Percentiles rank a stretch among this genome's conserved stretches.
These are phyloP conservation scores for Drosophila leonis DNA, from an alignment of 2,888 invertebrate species.

Conservation along the genomic window DNA sequence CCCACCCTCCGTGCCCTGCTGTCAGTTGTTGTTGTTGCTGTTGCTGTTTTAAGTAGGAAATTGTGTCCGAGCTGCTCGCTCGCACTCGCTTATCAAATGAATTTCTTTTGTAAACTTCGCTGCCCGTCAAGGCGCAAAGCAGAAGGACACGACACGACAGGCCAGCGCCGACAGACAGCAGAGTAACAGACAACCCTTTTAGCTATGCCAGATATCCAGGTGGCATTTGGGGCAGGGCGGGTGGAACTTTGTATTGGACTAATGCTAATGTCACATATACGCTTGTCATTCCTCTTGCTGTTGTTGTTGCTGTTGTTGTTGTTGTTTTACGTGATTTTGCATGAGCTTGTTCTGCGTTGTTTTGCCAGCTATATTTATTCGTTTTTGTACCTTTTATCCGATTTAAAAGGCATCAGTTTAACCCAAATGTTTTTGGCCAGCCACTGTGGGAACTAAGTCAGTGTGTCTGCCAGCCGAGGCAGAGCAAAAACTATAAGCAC, in stretches of 20 bases:
- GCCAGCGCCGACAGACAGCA: constrained; percentile 15
- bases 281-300: constrained; percentile 55
- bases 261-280: constrained; percentile 67
- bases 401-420: constrained; percentile 60
- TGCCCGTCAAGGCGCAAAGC: constrained; percentile 49
- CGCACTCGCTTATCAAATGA: constrained; percentile 68
- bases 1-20: constrained; percentile 47
- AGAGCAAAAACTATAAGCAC: constrained; percentile 29
- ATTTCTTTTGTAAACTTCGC: constrained; percentile 74
- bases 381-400: constrained; percentile 18
- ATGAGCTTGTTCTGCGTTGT: constrained; percentile 31
- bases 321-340: constrained; percentile 68
- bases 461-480: constrained; percentile 54
- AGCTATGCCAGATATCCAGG: constrained; percentile 26
- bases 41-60: constrained; percentile 77
- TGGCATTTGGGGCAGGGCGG: neutral
- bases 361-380: constrained; percentile 17
- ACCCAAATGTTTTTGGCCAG: constrained; percentile 58
- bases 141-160: constrained; percentile 38
- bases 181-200: constrained; percentile 75
- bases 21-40: constrained; percentile 34
- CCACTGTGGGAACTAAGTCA: constrained; percentile 75
- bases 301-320: constrained; percentile 9
- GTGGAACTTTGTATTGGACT: constrained; percentile 19
- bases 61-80: constrained; percentile 72